Conservation (phyloP, 2,797 vertebrate species). For the Pangasius sanitwongsei region DNA sequence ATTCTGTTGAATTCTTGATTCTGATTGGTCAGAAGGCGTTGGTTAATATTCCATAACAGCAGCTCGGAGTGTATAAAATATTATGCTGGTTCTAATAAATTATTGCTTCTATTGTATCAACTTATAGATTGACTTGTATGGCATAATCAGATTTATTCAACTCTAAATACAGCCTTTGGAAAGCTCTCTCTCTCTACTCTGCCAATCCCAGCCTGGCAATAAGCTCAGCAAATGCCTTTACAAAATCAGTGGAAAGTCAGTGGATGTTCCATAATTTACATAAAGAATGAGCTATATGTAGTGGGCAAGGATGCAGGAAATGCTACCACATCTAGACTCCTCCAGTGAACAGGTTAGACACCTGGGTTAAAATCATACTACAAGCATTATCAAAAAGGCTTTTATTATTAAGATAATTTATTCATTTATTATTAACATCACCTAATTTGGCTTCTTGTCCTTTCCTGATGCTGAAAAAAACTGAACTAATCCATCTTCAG, state of each 20-base stretch:
- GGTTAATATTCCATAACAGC: no score
- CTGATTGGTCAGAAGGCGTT: neutral
- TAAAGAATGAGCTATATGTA: neutral
- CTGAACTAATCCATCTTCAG: neutral
- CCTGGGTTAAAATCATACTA: neutral
- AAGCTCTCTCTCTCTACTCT: neutral
- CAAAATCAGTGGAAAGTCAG: neutral
- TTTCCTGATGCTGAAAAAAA: neutral
- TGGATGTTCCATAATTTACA: neutral
- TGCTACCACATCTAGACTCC: neutral
- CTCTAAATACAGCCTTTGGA: neutral
- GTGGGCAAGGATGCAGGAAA: neutral
- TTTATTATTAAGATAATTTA: no score
- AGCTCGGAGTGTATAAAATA: neutral
- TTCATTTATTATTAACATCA: no score
- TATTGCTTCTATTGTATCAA: neutral
- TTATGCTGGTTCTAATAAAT: no score
- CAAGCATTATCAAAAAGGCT: neutral
- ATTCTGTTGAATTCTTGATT: neutral
- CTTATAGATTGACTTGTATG: neutral
- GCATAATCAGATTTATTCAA: neutral
- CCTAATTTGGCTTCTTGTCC: neutral
- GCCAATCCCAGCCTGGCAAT: neutral
- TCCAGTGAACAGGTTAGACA: neutral
- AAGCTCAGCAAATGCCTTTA: neutral